phyloP scores from a whole-genome alignment of 1,140 invertebrate genomes.

The Apocrypta bakeri region DNA sequence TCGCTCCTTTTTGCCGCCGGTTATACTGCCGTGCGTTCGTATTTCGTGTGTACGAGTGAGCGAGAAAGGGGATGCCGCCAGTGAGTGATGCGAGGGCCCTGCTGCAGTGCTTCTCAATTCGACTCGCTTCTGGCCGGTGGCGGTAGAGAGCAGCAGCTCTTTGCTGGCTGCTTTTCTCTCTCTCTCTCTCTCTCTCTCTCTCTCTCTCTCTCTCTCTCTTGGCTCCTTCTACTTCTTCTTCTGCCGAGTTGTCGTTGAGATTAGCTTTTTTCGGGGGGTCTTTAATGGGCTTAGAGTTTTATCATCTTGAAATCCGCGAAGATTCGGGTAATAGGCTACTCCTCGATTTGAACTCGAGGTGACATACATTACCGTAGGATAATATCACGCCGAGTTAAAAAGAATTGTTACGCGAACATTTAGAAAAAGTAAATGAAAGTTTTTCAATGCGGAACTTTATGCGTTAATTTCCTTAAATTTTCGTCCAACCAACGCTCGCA shows the following conservation, averaged over 20 bases:
- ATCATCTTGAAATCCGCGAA: slow-evolving; percentile 48
- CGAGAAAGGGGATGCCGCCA: slow-evolving; percentile 32
- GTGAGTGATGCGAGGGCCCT: slow-evolving; percentile 25
- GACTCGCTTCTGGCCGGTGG: slow-evolving; percentile 54
- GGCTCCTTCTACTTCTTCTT: slow-evolving; percentile 58
- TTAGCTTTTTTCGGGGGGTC: slow-evolving; percentile 35
- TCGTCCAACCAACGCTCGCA: too few species aligned
- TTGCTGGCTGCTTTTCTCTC: slow-evolving; percentile 15
- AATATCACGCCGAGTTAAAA: not conserved
- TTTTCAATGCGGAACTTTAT: slow-evolving; percentile 6
- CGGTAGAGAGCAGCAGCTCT: slow-evolving; percentile 39
- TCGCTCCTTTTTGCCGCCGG: slow-evolving; percentile 66
- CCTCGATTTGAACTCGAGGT: not conserved
- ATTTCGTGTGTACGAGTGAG: slow-evolving; percentile 64
- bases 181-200: not conserved
- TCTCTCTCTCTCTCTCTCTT: not conserved
- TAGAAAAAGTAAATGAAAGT: not conserved
- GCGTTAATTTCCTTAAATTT: too few species aligned
- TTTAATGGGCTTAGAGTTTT: slow-evolving; percentile 32
- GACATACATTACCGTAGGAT: not conserved
- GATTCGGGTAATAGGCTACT: not conserved
- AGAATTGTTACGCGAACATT: not conserved
- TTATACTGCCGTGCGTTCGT: slow-evolving; percentile 67
- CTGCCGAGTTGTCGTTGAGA: slow-evolving; percentile 59
- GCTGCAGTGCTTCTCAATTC: slow-evolving; percentile 49